A percentile compares a stretch with the other conserved stretches of the same genome.
These are phyloP conservation scores for Zaprionus bogoriensis DNA, from an alignment of 2,888 invertebrate species.

Conservation along the genomic window DNA sequence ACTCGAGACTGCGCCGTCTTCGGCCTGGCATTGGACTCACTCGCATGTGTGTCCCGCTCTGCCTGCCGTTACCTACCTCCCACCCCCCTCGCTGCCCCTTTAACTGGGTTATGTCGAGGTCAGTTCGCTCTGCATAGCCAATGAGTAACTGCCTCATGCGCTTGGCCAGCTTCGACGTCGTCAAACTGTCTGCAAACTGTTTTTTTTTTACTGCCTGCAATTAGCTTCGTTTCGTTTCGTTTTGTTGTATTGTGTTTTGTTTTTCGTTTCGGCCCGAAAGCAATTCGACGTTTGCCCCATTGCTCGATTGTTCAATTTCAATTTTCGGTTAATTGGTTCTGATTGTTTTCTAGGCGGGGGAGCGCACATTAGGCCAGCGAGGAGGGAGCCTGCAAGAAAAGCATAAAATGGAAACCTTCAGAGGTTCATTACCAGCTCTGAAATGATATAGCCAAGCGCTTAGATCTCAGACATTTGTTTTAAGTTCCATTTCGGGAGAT, in stretches of 20 bases:
- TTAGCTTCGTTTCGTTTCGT: slow-evolving; percentile 54
- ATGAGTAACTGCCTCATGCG: slow-evolving; percentile 53
- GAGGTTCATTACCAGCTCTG: too few relatives aligned
- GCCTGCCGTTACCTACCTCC: neutral
- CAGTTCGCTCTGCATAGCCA: slow-evolving; percentile 50
- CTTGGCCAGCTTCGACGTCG: slow-evolving; percentile 43
- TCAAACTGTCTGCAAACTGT: slow-evolving; percentile 66
- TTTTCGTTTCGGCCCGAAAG: slow-evolving; percentile 32
- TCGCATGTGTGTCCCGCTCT: slow-evolving; percentile 31
- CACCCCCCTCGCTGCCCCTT: neutral
- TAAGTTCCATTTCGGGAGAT: too few relatives aligned
- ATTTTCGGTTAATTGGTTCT: slow-evolving; percentile 78
- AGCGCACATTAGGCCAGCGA: too few relatives aligned
- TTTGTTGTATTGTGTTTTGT: too few relatives aligned
- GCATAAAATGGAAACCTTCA: too few relatives aligned
- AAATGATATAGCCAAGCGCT: too few relatives aligned
- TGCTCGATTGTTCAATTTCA: slow-evolving; percentile 67
- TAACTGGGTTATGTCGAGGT: slow-evolving; percentile 62
- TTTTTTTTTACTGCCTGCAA: slow-evolving; percentile 59
- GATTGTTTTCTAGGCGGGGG: slow-evolving; percentile 71
- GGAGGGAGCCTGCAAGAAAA: neutral
- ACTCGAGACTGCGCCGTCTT: slow-evolving; percentile 22
- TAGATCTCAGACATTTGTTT: too few relatives aligned
- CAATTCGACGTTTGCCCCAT: slow-evolving; percentile 43
- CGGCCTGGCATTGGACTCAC: slow-evolving; percentile 52